Percentiles rank a stretch among this genome's conserved stretches.
Conservation (phyloP, 2,888 invertebrate genomes). For the Polyommatus icarus region DNA sequence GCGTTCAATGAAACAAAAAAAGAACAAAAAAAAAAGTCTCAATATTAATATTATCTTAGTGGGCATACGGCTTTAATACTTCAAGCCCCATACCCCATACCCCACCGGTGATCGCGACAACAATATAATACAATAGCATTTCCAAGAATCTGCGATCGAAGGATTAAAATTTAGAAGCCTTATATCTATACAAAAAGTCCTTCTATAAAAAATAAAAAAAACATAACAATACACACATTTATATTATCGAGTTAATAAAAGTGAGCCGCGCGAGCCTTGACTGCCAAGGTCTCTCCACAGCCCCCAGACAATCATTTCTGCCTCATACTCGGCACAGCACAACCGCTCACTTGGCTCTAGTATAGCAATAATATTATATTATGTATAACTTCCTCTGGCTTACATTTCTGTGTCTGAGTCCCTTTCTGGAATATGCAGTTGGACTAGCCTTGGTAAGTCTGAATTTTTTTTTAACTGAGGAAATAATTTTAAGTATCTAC, state of each 20-base stretch:
- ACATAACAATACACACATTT: constrained; percentile 16
- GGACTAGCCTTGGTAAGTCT: constrained; percentile 27
- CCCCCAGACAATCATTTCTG: constrained; percentile 43
- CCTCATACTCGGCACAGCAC: constrained; percentile 23
- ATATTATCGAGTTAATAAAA: constrained; percentile 28
- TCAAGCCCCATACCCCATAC: no score
- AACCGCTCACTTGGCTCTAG: not conserved
- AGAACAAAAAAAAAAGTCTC: no score
- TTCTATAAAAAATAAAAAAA: no score
- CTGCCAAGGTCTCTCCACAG: constrained; percentile 64
- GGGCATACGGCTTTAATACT: no score
- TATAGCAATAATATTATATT: not conserved
- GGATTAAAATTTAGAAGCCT: no score
- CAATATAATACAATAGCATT: no score
- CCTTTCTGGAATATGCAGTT: not conserved
- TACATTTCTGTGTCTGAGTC: constrained; percentile 1
- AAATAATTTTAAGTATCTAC: not conserved
- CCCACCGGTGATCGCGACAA: no score
- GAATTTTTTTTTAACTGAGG: not conserved
- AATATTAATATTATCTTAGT: no score
- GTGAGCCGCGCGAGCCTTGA: constrained; percentile 59
- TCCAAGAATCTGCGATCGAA: no score
- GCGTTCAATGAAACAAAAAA: no score
- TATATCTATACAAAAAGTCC: no score
- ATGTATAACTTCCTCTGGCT: not conserved